Percentiles rank a stretch among this genome's conserved stretches.
Evolutionary conservation across 2,797 vertebrate species (phyloP).

Genomic region (Sylvilagus floridanus): DNA sequence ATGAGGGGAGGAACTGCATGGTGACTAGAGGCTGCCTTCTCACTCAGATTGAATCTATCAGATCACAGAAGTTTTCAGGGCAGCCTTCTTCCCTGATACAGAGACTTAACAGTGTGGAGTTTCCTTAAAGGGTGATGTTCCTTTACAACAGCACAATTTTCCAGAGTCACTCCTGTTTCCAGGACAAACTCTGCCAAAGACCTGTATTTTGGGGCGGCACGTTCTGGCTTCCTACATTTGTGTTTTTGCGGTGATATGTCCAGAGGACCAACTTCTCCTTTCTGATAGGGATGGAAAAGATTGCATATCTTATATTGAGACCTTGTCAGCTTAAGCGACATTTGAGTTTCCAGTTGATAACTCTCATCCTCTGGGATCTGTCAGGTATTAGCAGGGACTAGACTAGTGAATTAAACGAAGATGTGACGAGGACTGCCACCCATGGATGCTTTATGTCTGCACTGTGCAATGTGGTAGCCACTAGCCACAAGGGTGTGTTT

Average conservation of each 20-base stretch:
- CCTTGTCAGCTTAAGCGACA: neutral
- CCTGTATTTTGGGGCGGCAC: no score
- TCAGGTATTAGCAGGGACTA: neutral
- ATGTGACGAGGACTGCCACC: neutral
- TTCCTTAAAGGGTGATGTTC: no score
- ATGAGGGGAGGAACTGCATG: neutral
- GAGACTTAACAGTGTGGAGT: no score
- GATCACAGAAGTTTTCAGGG: neutral
- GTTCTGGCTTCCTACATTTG: no score
- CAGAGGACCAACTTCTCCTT: neutral
- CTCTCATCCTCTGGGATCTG: neutral
- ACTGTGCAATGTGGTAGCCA: neutral
- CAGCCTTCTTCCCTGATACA: no score
- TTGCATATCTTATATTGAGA: neutral
- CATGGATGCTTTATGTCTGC: neutral
- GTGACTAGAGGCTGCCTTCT: neutral
- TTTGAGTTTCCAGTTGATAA: neutral
- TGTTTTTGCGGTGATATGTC: no score
- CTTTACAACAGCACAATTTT: no score
- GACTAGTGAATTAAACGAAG: slow-evolving; percentile 19
- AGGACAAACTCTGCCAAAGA: no score
- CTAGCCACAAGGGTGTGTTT: neutral
- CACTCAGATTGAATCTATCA: neutral
- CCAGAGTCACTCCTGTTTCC: no score
- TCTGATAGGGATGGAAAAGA: slow-evolving; percentile 27